Evolutionary conservation across 2,888 invertebrate species (phyloP).

Genomic region (Odontocerum albicorne): DNA sequence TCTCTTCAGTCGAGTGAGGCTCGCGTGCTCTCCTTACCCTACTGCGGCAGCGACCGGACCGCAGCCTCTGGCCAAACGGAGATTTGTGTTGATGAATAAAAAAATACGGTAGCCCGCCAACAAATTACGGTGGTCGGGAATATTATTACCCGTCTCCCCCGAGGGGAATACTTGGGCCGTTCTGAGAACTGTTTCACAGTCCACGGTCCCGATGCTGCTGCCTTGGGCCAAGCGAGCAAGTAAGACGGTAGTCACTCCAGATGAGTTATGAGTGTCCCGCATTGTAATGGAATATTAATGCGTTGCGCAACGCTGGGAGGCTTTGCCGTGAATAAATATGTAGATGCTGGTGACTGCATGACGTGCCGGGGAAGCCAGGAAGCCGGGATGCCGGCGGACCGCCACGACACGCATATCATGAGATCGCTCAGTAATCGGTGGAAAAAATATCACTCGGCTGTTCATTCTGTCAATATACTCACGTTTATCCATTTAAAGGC

Average conservation of each 20-base stretch:
- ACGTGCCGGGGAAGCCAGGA: too few relatives aligned
- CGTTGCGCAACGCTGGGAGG: background rate
- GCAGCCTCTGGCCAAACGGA: slow-evolving; percentile 20
- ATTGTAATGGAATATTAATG: slow-evolving; percentile 5
- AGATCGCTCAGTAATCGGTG: too few relatives aligned
- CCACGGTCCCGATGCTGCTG: background rate
- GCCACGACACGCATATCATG: too few relatives aligned
- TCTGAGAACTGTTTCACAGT: slow-evolving; percentile 4
- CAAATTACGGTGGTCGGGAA: slow-evolving; percentile 28
- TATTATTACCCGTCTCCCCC: slow-evolving; percentile 26
- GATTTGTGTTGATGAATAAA: slow-evolving; percentile 26
- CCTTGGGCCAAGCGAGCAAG: slow-evolving; percentile 6
- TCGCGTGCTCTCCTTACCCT: slow-evolving; percentile 8
- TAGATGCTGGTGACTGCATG: too few relatives aligned
- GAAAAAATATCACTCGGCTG: too few relatives aligned
- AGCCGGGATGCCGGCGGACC: too few relatives aligned
- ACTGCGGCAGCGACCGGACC: background rate
- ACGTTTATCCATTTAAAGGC: too few relatives aligned
- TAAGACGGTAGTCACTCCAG: slow-evolving; percentile 20
- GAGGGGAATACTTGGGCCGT: slow-evolving; percentile 23
- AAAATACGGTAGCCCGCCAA: slow-evolving; percentile 35
- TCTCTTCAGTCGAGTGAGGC: background rate
- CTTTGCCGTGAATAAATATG: too few relatives aligned
- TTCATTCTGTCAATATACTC: too few relatives aligned
- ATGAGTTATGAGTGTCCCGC: slow-evolving; percentile 17